These are phyloP conservation scores for Steinernema scapterisci DNA, from an alignment of 2,888 invertebrate species.

Conservation along the genomic window DNA sequence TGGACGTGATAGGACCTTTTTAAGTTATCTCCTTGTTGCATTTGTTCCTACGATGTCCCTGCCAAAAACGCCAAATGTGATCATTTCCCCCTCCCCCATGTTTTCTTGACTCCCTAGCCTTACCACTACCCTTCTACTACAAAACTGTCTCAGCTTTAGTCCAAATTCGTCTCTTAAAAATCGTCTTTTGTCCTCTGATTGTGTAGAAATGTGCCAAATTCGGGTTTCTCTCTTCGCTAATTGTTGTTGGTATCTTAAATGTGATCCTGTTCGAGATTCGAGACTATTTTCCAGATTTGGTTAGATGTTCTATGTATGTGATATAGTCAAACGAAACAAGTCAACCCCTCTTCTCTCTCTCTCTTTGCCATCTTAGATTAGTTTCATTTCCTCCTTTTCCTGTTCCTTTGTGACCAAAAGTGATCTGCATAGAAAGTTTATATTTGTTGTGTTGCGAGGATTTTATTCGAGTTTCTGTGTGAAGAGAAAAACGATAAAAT, in stretches of 20 bases:
- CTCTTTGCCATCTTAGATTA: neutral
- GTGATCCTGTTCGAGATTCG: conserved; percentile 16
- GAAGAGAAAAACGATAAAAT: neutral
- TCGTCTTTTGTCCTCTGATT: neutral
- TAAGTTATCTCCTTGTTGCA: conserved; percentile 14
- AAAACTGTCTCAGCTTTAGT: too few species aligned
- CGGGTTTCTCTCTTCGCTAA: neutral
- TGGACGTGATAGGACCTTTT: neutral
- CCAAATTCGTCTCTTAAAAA: neutral
- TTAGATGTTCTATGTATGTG: conserved; percentile 16
- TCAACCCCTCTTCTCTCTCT: neutral
- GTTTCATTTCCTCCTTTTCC: neutral
- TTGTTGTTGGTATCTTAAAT: neutral
- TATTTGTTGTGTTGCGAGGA: conserved; percentile 1
- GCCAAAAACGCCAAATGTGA: conserved; percentile 14
- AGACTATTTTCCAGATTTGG: neutral
- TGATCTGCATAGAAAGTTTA: conserved; percentile 16
- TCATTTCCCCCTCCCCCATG: neutral
- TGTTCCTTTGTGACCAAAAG: neutral
- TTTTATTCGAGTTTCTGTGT: neutral
- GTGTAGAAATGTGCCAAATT: conserved; percentile 3
- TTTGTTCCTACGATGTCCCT: neutral
- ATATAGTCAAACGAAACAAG: neutral
- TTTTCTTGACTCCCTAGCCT: too few species aligned
- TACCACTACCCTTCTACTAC: too few species aligned